Conservation (phyloP, 2,113 vertebrate species). For the Charina bottae region DNA sequence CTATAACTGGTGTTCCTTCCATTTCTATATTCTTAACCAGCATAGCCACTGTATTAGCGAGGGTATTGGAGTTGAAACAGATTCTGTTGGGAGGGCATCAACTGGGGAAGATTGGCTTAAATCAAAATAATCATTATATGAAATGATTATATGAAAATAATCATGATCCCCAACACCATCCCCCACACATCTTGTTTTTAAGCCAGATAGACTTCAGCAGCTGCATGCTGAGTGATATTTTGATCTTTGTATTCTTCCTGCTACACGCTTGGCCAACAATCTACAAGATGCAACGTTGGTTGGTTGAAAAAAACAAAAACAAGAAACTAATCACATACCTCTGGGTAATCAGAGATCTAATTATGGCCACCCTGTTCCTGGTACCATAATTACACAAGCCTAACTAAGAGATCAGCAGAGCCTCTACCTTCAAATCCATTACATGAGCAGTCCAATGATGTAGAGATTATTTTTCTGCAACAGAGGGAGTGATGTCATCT, state of each 20-base stretch:
- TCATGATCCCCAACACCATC: too few relatives aligned
- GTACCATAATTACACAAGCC: slow-evolving; percentile 31
- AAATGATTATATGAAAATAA: background rate
- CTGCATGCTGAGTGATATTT: background rate
- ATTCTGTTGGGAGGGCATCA: background rate
- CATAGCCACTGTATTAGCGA: background rate
- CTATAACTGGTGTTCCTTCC: background rate
- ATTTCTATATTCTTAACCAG: background rate
- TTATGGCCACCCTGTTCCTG: slow-evolving; percentile 19
- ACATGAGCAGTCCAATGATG: background rate
- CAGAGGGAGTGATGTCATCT: background rate
- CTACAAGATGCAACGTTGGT: background rate
- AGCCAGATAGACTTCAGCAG: background rate
- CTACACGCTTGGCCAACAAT: background rate
- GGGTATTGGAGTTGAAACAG: background rate
- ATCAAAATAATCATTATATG: background rate
- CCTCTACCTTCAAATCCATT: background rate
- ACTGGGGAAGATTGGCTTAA: background rate
- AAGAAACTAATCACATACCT: background rate
- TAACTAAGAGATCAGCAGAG: background rate
- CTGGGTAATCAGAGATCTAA: background rate
- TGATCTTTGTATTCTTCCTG: background rate
- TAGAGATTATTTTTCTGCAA: background rate
- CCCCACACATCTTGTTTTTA: too few relatives aligned
- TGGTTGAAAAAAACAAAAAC: background rate